Conservation (phyloP, 2,113 vertebrate species). For the Antigone vipio region DNA sequence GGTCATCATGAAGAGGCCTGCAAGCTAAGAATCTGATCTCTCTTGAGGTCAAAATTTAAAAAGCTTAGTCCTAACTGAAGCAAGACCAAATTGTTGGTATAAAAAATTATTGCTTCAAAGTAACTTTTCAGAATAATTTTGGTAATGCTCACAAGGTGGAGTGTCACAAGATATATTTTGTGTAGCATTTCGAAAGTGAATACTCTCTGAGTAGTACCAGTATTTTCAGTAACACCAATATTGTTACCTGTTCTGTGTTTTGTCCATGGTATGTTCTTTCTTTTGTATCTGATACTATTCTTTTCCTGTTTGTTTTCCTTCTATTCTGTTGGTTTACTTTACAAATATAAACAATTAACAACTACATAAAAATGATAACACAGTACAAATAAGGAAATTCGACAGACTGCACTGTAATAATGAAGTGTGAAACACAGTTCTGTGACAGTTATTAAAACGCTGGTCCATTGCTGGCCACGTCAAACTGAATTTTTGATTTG, state of each 20-base stretch:
- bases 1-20: neutral
- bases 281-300: neutral
- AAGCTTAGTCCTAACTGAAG: neutral
- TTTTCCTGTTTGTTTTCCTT: neutral
- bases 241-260: neutral
- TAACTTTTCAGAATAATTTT: neutral
- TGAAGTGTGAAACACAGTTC: neutral
- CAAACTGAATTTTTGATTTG: neutral
- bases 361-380: rapidly evolving
- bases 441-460: neutral
- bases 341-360: neutral
- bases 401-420: neutral
- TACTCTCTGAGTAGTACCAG: neutral
- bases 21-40: neutral
- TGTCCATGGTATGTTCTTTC: neutral
- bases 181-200: neutral
- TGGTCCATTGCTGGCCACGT: neutral
- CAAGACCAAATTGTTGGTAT: neutral
- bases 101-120: neutral
- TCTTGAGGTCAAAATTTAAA: neutral
- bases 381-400: neutral
- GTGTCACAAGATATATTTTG: neutral
- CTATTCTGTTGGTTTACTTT: neutral
- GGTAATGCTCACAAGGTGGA: neutral
- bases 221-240: neutral